These are phyloP conservation scores for Hylaeus anthracinus DNA, from an alignment of 1,140 invertebrate species.

Conservation along the genomic window DNA sequence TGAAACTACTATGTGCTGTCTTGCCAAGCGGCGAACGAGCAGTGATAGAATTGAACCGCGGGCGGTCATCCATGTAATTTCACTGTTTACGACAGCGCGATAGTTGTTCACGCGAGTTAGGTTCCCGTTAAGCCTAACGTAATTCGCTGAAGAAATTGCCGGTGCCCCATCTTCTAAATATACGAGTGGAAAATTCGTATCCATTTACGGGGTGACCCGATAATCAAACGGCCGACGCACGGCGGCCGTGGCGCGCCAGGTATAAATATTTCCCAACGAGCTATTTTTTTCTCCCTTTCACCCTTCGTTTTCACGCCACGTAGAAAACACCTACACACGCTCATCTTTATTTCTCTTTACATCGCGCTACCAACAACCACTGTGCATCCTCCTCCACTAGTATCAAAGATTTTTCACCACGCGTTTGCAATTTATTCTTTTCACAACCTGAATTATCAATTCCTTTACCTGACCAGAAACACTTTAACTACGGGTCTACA, in stretches of 20 bases:
- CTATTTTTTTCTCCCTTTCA: conserved; percentile 30
- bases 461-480: too few species aligned
- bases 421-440: too few species aligned
- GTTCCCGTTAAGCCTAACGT: background rate
- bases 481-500: too few species aligned
- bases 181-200: conserved; percentile 12
- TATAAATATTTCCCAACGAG: conserved; percentile 38
- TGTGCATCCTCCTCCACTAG: too few species aligned
- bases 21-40: too few species aligned
- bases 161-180: conserved; percentile 8
- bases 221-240: conserved; percentile 10
- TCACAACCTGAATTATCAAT: too few species aligned
- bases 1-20: too few species aligned
- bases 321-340: background rate
- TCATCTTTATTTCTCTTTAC: background rate
- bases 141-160: background rate
- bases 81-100: background rate
- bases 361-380: too few species aligned
- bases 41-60: too few species aligned
- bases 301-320: conserved; percentile 19
- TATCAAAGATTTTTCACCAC: too few species aligned
- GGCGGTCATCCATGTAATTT: background rate
- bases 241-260: background rate
- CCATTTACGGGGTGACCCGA: conserved; percentile 13
- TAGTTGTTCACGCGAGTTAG: background rate